Evolutionary conservation across 1,140 invertebrate species (phyloP).

Genomic region (Platyscapa corneri): DNA sequence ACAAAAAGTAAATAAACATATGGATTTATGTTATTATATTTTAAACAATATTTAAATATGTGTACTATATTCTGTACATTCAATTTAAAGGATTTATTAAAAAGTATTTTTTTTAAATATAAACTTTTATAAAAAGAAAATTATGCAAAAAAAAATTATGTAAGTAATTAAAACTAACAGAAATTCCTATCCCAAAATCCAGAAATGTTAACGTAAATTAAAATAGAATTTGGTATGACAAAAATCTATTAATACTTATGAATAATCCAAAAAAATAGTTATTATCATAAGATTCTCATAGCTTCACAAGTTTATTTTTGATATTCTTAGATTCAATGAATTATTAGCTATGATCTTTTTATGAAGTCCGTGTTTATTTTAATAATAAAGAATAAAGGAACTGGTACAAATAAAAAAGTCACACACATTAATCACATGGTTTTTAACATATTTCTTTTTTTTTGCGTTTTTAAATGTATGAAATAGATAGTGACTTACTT

Average conservation of each 20-base stretch:
- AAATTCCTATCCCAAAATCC: neutral
- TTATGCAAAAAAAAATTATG: neutral
- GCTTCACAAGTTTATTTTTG: conserved; percentile 9
- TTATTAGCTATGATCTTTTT: neutral
- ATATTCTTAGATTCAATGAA: conserved; percentile 7
- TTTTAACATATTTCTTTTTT: conserved; percentile 23
- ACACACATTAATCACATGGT: neutral
- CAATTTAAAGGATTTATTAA: no score
- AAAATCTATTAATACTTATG: conserved; percentile 28
- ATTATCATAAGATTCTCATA: neutral
- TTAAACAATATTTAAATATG: no score
- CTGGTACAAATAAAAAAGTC: neutral
- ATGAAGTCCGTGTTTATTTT: conserved; percentile 4
- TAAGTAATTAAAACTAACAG: neutral
- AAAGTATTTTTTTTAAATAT: no score
- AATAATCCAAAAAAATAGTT: conserved; percentile 8
- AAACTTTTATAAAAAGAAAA: no score
- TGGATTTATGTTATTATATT: no score
- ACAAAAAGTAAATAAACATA: no score
- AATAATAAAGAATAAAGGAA: conserved; percentile 19
- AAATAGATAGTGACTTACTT: conserved; percentile 35
- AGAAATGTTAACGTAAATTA: neutral
- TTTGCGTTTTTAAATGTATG: conserved; percentile 20
- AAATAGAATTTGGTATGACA: conserved; percentile 30
- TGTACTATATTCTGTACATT: no score